Evolutionary conservation across 35 echinoderm and acorn worm species (phyloP).

Genomic region (Nesometra sesokonis): DNA sequence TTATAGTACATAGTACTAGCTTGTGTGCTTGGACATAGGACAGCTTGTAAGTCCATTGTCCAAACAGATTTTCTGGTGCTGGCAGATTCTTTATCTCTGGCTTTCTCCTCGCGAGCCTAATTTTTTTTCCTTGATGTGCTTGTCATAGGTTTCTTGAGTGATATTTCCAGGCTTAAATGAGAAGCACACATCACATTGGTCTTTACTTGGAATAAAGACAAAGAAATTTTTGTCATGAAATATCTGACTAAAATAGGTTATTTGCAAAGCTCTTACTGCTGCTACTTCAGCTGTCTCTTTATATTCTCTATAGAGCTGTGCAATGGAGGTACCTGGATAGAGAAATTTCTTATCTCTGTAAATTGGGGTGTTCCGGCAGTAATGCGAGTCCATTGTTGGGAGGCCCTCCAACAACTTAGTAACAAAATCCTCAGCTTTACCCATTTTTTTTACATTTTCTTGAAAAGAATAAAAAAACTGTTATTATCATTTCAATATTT

Average conservation of each 20-base stretch:
- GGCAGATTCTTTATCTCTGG: not conserved
- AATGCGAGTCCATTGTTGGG: conserved; percentile 2
- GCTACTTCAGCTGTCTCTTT: not conserved
- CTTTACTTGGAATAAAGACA: conserved; percentile 8
- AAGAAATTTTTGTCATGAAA: not conserved
- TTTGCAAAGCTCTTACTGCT: not conserved
- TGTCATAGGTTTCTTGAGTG: not conserved
- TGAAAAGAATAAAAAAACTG: not conserved
- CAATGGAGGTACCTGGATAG: conserved; percentile 1
- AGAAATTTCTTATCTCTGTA: conserved; percentile 16
- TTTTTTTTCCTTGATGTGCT: not conserved
- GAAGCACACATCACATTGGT: conserved; percentile 7
- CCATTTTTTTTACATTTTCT: not conserved
- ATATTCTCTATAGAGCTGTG: conserved; percentile 2
- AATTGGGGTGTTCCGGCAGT: conserved; percentile 10
- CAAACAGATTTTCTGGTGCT: conserved; percentile 1
- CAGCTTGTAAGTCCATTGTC: conserved; percentile 11
- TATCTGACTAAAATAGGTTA: not conserved
- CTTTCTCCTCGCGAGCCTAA: not conserved
- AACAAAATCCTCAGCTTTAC: not conserved
- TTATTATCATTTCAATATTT: too few relatives aligned
- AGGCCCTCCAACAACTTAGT: not conserved
- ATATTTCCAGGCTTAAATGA: not conserved
- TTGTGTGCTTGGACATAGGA: conserved; percentile 13
- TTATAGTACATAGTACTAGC: conserved; percentile 39